Percentiles rank a stretch among this genome's conserved stretches.
Evolutionary conservation across 2,113 vertebrate genomes (phyloP).

Genomic region (Cephalopholis sonnerati): DNA sequence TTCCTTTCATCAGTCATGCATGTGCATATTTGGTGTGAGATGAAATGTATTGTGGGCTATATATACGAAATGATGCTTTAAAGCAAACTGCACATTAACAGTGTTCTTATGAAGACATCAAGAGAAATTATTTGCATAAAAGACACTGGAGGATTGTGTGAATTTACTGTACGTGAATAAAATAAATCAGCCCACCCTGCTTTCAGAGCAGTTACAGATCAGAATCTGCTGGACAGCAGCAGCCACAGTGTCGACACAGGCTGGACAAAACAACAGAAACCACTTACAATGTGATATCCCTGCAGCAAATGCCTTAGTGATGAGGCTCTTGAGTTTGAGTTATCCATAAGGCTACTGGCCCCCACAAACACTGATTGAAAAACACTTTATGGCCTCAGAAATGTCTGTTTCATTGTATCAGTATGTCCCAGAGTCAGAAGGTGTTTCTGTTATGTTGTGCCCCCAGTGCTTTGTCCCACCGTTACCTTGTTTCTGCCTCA

Average conservation of each 20-base stretch:
- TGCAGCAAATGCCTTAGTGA: background rate
- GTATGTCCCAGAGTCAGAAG: background rate
- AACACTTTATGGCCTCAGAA: background rate
- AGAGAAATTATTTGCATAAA: background rate
- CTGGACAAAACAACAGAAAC: background rate
- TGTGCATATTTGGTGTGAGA: background rate
- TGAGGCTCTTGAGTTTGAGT: background rate
- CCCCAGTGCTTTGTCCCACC: background rate
- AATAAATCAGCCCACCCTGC: background rate
- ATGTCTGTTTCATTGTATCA: background rate
- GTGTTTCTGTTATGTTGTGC: background rate
- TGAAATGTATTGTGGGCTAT: background rate
- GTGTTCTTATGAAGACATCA: background rate
- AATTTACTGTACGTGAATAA: background rate
- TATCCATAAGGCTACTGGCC: background rate
- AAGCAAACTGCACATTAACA: background rate
- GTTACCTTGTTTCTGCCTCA: constrained; percentile 1
- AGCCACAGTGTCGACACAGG: background rate
- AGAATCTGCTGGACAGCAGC: background rate
- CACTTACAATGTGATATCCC: background rate
- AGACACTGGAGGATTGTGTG: background rate
- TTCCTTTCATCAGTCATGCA: background rate
- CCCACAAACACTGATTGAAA: background rate
- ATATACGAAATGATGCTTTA: background rate
- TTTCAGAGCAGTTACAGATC: background rate